Percentiles rank a stretch among this genome's conserved stretches.
Evolutionary conservation across 2,888 invertebrate genomes (phyloP).

Genomic region (Arrhopalites spinosus): DNA sequence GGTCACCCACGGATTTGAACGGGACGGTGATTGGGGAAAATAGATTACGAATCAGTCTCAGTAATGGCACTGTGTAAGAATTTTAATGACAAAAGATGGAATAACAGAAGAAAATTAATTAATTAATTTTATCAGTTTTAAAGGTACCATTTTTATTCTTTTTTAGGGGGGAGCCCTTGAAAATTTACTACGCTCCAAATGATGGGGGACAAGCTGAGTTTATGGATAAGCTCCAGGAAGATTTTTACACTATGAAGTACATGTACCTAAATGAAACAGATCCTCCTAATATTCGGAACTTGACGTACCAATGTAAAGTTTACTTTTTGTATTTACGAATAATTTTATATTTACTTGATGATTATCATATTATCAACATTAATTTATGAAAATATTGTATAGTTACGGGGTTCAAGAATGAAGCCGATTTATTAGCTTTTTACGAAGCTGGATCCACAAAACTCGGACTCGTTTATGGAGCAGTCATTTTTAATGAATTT

Average conservation of each 20-base stretch:
- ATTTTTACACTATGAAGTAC: slow-evolving; percentile 44
- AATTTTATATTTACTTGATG: slow-evolving; percentile 34
- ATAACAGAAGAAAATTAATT: neutral
- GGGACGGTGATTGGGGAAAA: slow-evolving; percentile 8
- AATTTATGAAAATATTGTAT: neutral
- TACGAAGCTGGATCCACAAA: too few relatives aligned
- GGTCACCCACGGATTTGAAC: slow-evolving; percentile 1
- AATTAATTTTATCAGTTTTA: neutral
- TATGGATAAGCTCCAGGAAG: slow-evolving; percentile 43
- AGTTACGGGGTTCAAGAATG: neutral
- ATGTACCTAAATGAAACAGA: too few relatives aligned
- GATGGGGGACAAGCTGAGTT: slow-evolving; percentile 32
- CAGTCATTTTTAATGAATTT: too few relatives aligned
- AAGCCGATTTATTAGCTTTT: too few relatives aligned
- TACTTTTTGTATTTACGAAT: too few relatives aligned
- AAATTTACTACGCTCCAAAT: slow-evolving; percentile 48
- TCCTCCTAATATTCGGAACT: neutral
- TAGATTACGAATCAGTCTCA: neutral
- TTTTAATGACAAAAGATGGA: neutral
- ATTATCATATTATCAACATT: neutral
- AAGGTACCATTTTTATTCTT: too few relatives aligned
- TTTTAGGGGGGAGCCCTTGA: neutral
- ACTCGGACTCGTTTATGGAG: too few relatives aligned
- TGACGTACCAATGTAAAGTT: too few relatives aligned
- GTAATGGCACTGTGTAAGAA: neutral